Evolutionary conservation across 64 coral and sea anemone genomes (phyloP).

Genomic region (Actinia equina): DNA sequence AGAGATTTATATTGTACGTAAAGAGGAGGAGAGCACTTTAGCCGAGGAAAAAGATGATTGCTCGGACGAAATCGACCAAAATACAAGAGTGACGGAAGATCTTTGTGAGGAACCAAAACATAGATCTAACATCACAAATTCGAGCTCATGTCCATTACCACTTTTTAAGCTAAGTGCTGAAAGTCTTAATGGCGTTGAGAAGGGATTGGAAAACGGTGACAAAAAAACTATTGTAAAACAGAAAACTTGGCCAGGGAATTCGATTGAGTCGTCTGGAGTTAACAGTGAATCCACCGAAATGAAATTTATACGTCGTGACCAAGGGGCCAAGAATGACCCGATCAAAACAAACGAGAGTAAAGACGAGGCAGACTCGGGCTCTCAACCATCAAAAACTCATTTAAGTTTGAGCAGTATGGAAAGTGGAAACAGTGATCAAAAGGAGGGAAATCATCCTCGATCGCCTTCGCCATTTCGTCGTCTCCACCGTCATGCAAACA

Average conservation of each 20-base stretch:
- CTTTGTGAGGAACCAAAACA: background rate
- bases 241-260: conserved; percentile 65
- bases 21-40: conserved; percentile 37
- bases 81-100: conserved; percentile 15
- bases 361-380: conserved; percentile 67
- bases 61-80: conserved; percentile 13
- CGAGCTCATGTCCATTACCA: background rate
- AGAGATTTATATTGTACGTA: conserved; percentile 87
- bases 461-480: conserved; percentile 83
- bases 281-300: background rate
- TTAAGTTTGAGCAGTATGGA: conserved; percentile 17
- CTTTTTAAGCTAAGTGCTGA: background rate
- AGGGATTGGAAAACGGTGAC: background rate
- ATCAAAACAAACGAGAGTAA: conserved; percentile 40
- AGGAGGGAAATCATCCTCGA: conserved; percentile 18
- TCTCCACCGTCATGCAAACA: conserved; percentile 58
- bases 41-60: conserved; percentile 27
- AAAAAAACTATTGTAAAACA: conserved; percentile 54
- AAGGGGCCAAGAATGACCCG: conserved; percentile 16
- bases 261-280: background rate
- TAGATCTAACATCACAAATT: background rate
- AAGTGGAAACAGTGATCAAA: conserved; percentile 17
- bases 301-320: conserved; percentile 46
- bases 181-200: background rate
- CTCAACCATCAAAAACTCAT: conserved; percentile 66